phyloP scores from a whole-genome alignment of 2,797 vertebrate genomes.

The Protosalanx chinensis region DNA sequence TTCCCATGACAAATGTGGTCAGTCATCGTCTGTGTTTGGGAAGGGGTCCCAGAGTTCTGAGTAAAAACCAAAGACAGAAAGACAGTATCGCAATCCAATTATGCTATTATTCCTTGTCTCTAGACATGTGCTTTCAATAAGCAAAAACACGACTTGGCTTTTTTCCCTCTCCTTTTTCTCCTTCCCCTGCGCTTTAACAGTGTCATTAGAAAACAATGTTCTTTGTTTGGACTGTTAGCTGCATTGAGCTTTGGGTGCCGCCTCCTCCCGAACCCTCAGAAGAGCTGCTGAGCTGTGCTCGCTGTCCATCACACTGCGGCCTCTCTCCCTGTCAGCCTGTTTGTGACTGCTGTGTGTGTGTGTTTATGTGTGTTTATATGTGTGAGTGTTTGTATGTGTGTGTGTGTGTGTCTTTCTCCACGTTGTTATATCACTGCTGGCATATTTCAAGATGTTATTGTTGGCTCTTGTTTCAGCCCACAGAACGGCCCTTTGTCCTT shows the following conservation, averaged over 20 bases:
- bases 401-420: slow-evolving; percentile 13
- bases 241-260: slow-evolving; percentile 78
- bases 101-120: slow-evolving; percentile 72
- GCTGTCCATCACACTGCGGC: slow-evolving; percentile 64
- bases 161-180: slow-evolving; percentile 59
- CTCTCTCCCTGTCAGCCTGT: slow-evolving; percentile 63
- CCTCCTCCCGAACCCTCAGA: slow-evolving; percentile 74
- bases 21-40: slow-evolving; percentile 79
- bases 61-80: slow-evolving; percentile 55
- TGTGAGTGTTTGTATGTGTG: slow-evolving; percentile 6
- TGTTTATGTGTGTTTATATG: slow-evolving; percentile 8
- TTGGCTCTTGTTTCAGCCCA: slow-evolving; percentile 78
- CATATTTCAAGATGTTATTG: slow-evolving; percentile 96
- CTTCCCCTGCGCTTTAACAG: slow-evolving; percentile 63
- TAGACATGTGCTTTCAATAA: slow-evolving; percentile 90
- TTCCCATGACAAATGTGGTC: slow-evolving; percentile 89
- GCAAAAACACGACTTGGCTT: slow-evolving; percentile 74
- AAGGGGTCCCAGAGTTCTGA: slow-evolving; percentile 75
- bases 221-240: slow-evolving; percentile 86
- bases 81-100: slow-evolving; percentile 38
- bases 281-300: slow-evolving; percentile 79
- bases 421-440: slow-evolving; percentile 61
- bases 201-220: slow-evolving; percentile 85
- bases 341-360: slow-evolving; percentile 48
- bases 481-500: slow-evolving; percentile 87